Evolutionary conservation across 2,797 vertebrate species (phyloP), one percentile per base, ranked within the genome.

Genomic region (Vespertilio murinus): DNA sequence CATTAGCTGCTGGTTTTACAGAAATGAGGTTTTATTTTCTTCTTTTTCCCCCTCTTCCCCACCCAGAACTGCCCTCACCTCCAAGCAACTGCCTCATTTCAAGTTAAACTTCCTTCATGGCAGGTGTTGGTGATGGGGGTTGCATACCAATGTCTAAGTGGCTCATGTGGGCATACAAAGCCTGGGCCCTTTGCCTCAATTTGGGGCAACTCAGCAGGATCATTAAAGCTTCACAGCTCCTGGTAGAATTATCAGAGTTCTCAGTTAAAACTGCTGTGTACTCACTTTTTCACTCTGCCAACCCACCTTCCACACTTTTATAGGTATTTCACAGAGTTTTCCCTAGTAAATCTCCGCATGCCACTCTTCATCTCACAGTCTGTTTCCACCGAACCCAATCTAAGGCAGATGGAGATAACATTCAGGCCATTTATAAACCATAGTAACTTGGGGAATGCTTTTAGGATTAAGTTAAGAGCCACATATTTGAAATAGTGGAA

Each of bases 361-460:
- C 14, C 28, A 4, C 40, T 67, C 28, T 83, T 40, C 20, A 40
- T 85, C 30, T 91, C 56, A 52, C 78, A 74, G 10, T 91, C 54
- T 67, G 3, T n/a, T 93, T 93, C 78, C 42, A 40, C 9, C 3
- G 23, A 78, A 30, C 49, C 12, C 17, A 74, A 2, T 38, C 40
- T 52, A 89, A 80, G 74, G 59, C 73, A 88, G 82, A 78, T 86
- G 78, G 65, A 78, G 88, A 71, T 79, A 81, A 65, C 33, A 79
- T 90, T 86, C 30, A 25, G 33, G 3, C 67, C 23, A 28, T 93
- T 92, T 56, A 89, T 28, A 23, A 92, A 69, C 25, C 80, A 38
- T 49, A 42, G 33, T 54, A 93, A 49, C 14, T 30, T 47, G 33
- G 83, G 20, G 20, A 87, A 78, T 38, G 3, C 77, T 78, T 91